Percentiles rank a stretch among this genome's conserved stretches.
Evolutionary conservation across 2,888 invertebrate genomes (phyloP).

Genomic region (Chloroclystis v-ata): DNA sequence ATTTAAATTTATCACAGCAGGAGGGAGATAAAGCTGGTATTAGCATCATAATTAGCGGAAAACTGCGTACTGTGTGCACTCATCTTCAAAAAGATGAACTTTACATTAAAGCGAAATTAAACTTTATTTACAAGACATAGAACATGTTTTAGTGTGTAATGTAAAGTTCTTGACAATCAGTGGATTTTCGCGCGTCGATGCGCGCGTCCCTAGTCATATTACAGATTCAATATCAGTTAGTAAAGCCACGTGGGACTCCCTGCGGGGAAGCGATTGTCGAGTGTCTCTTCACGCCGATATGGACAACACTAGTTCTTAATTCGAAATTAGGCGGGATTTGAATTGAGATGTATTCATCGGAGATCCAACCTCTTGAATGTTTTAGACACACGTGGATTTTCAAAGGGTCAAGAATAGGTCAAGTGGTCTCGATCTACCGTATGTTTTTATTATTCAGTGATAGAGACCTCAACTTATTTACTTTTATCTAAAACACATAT

Average conservation of each 20-base stretch:
- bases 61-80: constrained; percentile 50
- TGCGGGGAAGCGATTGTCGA: constrained; percentile 64
- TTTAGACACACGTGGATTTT: constrained; percentile 7
- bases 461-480: too few relatives aligned
- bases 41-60: constrained; percentile 66
- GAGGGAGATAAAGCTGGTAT: constrained; percentile 44
- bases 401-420: constrained; percentile 26
- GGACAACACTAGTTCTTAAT: constrained; percentile 56
- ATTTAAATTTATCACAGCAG: constrained; percentile 50
- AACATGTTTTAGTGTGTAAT: constrained; percentile 22
- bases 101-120: background rate
- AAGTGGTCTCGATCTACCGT: constrained; percentile 21
- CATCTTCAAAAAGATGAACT: constrained; percentile 36
- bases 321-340: constrained; percentile 34
- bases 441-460: too few relatives aligned
- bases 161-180: constrained; percentile 38
- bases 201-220: constrained; percentile 45
- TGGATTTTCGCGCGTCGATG: constrained; percentile 57
- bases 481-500: too few relatives aligned
- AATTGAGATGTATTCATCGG: constrained; percentile 18
- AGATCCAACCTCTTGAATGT: background rate
- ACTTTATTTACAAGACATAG: constrained; percentile 22
- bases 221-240: background rate
- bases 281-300: constrained; percentile 63
- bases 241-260: constrained; percentile 65